Conservation (phyloP, 2,113 vertebrate genomes). For the Zosterops hypoxanthus region DNA sequence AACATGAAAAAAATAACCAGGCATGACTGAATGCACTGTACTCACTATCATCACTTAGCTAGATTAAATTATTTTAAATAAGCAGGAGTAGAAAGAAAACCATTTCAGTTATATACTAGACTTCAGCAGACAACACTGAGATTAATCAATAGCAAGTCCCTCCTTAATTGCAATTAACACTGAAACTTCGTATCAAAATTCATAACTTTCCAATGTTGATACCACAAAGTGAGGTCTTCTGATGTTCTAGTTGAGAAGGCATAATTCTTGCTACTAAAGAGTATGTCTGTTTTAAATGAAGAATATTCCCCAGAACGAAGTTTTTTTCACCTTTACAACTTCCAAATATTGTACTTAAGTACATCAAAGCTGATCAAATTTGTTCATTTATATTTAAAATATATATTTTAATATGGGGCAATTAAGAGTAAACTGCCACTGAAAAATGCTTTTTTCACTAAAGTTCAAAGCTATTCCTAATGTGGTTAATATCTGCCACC, state of each 20-base stretch:
- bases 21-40: not conserved
- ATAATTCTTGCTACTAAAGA: not conserved
- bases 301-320: not conserved
- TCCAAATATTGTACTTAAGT: not conserved
- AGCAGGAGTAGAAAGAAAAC: not conserved
- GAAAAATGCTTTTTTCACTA: not conserved
- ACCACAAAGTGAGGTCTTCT: not conserved
- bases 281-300: not conserved
- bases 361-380: not conserved
- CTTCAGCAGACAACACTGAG: not conserved
- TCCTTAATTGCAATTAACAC: not conserved
- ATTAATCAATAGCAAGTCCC: not conserved
- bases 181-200: not conserved
- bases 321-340: not conserved
- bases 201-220: not conserved
- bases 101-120: not conserved
- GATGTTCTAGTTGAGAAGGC: not conserved
- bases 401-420: not conserved
- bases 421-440: not conserved
- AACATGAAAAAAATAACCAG: not conserved
- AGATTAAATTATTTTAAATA: not conserved
- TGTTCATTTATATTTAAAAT: not conserved
- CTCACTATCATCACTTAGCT: not conserved
- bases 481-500: not conserved
- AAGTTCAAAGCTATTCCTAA: not conserved